Base-by-base conservation (phyloP, 2,113 vertebrate species). In the Galbula dea region DNA sequence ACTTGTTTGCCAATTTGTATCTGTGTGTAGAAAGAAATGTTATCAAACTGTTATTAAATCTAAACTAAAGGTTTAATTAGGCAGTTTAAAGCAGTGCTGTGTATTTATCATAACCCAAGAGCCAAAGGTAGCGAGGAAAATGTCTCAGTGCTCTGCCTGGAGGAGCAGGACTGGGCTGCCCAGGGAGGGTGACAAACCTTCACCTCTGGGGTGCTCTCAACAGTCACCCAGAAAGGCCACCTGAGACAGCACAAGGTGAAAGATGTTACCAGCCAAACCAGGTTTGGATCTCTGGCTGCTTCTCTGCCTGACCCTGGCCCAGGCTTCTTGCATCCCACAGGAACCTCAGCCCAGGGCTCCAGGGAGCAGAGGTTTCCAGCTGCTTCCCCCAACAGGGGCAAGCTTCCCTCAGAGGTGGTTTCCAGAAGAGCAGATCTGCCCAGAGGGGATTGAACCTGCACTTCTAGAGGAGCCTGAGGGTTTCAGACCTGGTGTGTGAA, bases 121-220 rank as follows among this genome's bases (percentile, higher is more conserved):
- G 49, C 39, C 15, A 29, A 19, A 15, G 0, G 2, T 2, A 1
- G 2, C 1, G 21, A 32, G 34, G 69, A 27, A 6, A 4, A 23
- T 6, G 10, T 36, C 57, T 23, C 41, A 1, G 58, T 1, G 68
- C 39, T 34, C 18, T 12, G 45, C 21, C 29, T 5, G 59, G 37
- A 17, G 30, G 3, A 39, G 18, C 77, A 22, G 67, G 39, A 29
- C 22, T 8, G 8, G 43, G 30, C 3, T 9, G 22, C 43, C 12
- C 1, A 0, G 0, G 12, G 61, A 51, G 17, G 17, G 3, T 27
- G 45, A 24, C 27, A 32, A 8, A 66, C 4, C 52, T 32, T 10
- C 58, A 3, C 19, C 0, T 5, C 3, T 9, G 11, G 24, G 58
- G 6, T 16, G 49, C 43, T 84, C 61, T 66, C 75, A 12, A 2